These are phyloP conservation scores for Passer domesticus DNA, from an alignment of 2,113 vertebrate species.

Conservation along the genomic window DNA sequence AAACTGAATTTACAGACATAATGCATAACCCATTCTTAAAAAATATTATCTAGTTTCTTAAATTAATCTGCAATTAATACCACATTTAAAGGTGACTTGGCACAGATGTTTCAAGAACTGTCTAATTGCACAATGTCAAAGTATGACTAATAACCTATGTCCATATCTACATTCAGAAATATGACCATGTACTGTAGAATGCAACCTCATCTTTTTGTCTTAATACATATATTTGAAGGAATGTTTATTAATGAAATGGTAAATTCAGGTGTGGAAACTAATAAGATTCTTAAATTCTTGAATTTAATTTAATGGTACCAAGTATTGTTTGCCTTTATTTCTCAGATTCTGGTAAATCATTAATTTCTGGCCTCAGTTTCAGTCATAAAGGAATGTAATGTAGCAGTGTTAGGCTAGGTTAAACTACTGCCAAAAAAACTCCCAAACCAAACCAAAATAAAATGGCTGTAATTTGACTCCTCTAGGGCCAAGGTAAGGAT, in stretches of 20 bases:
- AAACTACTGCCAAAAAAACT: not conserved
- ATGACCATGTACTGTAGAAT: not conserved
- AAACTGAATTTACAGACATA: not conserved
- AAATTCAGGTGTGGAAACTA: not conserved
- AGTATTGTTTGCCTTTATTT: not conserved
- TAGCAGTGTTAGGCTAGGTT: not conserved
- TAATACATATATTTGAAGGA: not conserved
- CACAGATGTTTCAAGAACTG: not conserved
- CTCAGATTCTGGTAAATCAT: not conserved
- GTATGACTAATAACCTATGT: not conserved
- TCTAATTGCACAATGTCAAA: not conserved
- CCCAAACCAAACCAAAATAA: not conserved
- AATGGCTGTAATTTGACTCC: not conserved
- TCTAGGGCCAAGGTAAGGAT: not conserved
- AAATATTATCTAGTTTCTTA: not conserved
- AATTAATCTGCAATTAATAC: not conserved
- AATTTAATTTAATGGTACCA: not conserved
- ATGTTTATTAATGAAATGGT: not conserved
- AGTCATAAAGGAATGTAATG: not conserved
- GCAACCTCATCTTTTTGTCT: not conserved
- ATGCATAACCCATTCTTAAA: not conserved
- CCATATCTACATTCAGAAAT: not conserved
- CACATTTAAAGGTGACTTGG: not conserved
- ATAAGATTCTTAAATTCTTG: not conserved
- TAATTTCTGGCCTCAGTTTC: not conserved